Evolutionary conservation across 2,113 vertebrate genomes (phyloP).

Genomic region (Nycticryphes semicollaris): DNA sequence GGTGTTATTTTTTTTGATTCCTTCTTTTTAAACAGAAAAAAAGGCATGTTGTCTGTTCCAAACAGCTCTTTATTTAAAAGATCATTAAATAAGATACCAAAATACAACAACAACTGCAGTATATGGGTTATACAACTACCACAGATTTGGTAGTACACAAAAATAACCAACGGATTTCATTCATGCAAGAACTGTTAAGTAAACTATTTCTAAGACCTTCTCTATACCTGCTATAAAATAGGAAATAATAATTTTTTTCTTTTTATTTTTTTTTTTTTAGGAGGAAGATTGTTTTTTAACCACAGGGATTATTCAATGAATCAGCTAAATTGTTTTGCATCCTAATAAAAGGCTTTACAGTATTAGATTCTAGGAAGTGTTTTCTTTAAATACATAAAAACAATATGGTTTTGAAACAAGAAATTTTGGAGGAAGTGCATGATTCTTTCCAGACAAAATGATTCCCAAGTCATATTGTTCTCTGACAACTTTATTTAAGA

Average conservation of each 20-base stretch:
- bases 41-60: neutral
- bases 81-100: neutral
- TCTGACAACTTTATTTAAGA: neutral
- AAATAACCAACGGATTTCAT: neutral
- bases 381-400: neutral
- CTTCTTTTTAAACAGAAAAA: neutral
- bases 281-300: neutral
- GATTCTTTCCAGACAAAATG: neutral
- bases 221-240: neutral
- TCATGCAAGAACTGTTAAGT: neutral
- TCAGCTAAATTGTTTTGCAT: neutral
- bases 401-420: neutral
- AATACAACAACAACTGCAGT: neutral
- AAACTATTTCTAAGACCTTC: neutral
- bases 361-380: neutral
- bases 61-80: constrained; percentile 40
- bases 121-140: neutral
- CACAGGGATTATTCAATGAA: neutral
- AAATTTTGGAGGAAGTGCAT: neutral
- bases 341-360: neutral
- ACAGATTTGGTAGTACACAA: neutral
- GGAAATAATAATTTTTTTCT: neutral
- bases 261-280: neutral
- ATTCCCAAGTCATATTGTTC: neutral
- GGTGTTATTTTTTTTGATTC: neutral